Evolutionary conservation across 2,797 vertebrate species (phyloP).

Genomic region (Leucoraja ocellata): DNA sequence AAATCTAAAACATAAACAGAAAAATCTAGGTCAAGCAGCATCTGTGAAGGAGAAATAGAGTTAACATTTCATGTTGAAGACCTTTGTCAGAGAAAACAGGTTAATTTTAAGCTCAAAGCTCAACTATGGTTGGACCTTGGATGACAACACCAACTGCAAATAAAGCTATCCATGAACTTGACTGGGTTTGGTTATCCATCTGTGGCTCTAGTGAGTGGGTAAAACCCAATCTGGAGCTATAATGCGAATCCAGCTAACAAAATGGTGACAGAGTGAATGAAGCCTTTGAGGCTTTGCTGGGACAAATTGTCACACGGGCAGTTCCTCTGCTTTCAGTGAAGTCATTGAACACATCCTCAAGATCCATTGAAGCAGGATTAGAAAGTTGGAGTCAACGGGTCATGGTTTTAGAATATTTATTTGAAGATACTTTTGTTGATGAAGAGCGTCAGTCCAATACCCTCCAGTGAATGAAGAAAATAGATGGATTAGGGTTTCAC

Average conservation of each 20-base stretch:
- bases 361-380: constrained; percentile 39
- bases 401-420: constrained; percentile 40
- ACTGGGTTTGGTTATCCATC: neutral
- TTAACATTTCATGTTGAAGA: no score
- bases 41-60: no score
- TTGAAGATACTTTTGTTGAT: constrained; percentile 39
- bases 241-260: neutral
- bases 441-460: constrained; percentile 22
- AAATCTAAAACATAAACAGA: no score
- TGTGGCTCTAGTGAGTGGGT: neutral
- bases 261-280: neutral
- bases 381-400: constrained; percentile 40
- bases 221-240: neutral
- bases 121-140: neutral
- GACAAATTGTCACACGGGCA: neutral
- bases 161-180: neutral
- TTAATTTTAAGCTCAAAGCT: neutral
- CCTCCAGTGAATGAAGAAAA: constrained; percentile 28
- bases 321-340: neutral
- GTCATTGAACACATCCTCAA: neutral
- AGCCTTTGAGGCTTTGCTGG: neutral
- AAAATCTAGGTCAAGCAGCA: no score
- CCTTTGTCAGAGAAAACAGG: no score
- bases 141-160: neutral
- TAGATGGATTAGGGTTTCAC: constrained; percentile 20